A percentile compares a stretch with the other conserved stretches of the same genome.
Evolutionary conservation across 1,140 invertebrate species (phyloP).

Genomic region (Ridgeia piscesae): DNA sequence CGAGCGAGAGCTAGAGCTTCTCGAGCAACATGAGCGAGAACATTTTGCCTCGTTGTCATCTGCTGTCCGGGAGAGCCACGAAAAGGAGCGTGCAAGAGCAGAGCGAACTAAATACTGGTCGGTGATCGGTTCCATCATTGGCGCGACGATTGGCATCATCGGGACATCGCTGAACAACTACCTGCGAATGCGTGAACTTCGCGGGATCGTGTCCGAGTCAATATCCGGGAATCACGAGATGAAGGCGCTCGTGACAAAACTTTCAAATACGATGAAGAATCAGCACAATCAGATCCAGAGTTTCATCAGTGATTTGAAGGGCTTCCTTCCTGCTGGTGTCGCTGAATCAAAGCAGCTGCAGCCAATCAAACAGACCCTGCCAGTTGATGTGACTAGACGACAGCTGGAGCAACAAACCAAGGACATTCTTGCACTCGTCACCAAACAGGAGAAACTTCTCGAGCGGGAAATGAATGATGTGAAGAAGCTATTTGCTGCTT

Average conservation of each 20-base stretch:
- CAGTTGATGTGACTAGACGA: not conserved
- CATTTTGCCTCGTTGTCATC: constrained; percentile 69
- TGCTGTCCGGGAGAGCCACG: constrained; percentile 71
- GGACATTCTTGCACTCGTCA: constrained; percentile 38
- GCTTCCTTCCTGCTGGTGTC: not conserved
- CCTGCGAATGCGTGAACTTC: constrained; percentile 68
- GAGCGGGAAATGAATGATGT: constrained; percentile 32
- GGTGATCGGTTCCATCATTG: constrained; percentile 71
- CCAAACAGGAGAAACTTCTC: constrained; percentile 34
- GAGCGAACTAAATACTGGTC: constrained; percentile 80
- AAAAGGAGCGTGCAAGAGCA: constrained; percentile 72
- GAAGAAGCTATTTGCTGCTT: constrained; percentile 22
- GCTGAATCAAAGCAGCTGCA: not conserved
- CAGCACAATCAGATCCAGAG: constrained; percentile 44
- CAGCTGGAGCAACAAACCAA: constrained; percentile 36
- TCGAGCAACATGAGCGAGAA: constrained; percentile 66
- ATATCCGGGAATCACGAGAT: constrained; percentile 37
- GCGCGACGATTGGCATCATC: constrained; percentile 69
- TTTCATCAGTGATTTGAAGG: constrained; percentile 39
- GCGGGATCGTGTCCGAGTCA: constrained; percentile 63
- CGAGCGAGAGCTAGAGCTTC: constrained; percentile 45
- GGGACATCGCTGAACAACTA: constrained; percentile 70
- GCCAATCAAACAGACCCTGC: not conserved
- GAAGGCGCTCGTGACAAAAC: constrained; percentile 32
- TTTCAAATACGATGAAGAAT: constrained; percentile 36